A percentile compares a stretch with the other conserved stretches of the same genome.
Evolutionary conservation across 2,113 vertebrate genomes (phyloP).

Genomic region (Marmota monax): DNA sequence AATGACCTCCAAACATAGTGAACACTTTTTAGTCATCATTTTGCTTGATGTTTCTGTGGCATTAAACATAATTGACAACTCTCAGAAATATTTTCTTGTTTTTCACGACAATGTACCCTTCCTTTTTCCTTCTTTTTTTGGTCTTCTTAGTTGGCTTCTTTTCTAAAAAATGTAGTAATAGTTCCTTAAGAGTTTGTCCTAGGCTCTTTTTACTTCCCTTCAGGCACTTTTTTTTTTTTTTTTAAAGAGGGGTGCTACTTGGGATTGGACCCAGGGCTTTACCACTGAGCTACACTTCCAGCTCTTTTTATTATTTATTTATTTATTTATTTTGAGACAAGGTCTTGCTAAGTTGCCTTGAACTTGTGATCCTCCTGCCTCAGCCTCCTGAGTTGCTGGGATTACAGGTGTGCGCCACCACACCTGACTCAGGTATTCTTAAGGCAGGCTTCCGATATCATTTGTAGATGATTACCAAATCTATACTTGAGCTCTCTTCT

Average conservation of each 20-base stretch:
- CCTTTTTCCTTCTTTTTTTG: background rate
- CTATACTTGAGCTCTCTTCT: background rate
- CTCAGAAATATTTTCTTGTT: background rate
- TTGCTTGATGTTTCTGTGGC: background rate
- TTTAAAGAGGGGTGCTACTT: too few relatives aligned
- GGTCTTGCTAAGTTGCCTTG: too few relatives aligned
- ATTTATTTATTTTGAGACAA: too few relatives aligned
- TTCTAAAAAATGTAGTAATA: background rate
- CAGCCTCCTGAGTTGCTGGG: too few relatives aligned
- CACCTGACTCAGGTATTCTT: background rate
- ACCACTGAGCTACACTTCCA: too few relatives aligned
- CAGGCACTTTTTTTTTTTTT: background rate
- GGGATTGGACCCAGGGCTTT: too few relatives aligned
- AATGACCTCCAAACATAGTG: background rate
- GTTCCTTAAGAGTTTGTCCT: constrained; percentile 9
- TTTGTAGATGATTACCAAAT: background rate
- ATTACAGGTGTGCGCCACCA: too few relatives aligned
- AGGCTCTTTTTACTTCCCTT: background rate
- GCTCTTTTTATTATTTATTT: too few relatives aligned
- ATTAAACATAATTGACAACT: background rate
- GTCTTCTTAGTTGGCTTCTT: background rate
- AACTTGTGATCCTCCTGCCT: too few relatives aligned
- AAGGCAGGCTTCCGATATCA: background rate
- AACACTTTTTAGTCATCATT: background rate
- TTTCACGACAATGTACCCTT: background rate